These are phyloP conservation scores for Thunnus albacares DNA, from an alignment of 2,797 vertebrate genomes.

Conservation along the genomic window DNA sequence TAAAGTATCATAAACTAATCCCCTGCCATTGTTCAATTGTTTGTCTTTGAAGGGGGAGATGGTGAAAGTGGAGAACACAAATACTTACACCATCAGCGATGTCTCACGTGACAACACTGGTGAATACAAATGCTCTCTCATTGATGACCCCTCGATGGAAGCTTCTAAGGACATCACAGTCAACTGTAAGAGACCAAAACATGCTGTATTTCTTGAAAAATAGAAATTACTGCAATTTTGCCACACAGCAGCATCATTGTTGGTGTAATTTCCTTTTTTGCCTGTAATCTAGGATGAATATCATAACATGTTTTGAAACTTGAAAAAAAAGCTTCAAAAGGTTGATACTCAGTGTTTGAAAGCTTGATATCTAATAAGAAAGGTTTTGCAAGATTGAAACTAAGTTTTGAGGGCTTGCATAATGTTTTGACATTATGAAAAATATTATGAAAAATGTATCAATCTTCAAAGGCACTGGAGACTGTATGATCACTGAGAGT, in stretches of 20 bases:
- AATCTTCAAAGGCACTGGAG: too few relatives aligned
- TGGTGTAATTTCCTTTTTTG: conserved; percentile 12
- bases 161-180: conserved; percentile 88
- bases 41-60: conserved; percentile 85
- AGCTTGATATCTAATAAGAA: too few relatives aligned
- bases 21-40: conserved; percentile 12
- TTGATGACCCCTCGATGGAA: conserved; percentile 84
- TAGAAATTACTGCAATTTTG: conserved; percentile 22
- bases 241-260: background rate
- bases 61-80: conserved; percentile 86
- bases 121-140: conserved; percentile 95
- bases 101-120: conserved; percentile 90
- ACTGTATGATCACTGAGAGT: too few relatives aligned
- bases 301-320: too few relatives aligned
- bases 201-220: conserved; percentile 1
- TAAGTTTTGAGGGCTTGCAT: too few relatives aligned
- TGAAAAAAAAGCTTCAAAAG: too few relatives aligned
- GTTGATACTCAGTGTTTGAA: too few relatives aligned
- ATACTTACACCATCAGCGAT: conserved; percentile 84
- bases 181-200: conserved; percentile 89
- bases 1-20: background rate
- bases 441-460: too few relatives aligned
- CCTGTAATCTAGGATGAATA: conserved; percentile 1
- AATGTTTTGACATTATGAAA: too few relatives aligned
- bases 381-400: too few relatives aligned